Evolutionary conservation across 2,888 invertebrate genomes (phyloP).

Genomic region (Anorthoa munda): DNA sequence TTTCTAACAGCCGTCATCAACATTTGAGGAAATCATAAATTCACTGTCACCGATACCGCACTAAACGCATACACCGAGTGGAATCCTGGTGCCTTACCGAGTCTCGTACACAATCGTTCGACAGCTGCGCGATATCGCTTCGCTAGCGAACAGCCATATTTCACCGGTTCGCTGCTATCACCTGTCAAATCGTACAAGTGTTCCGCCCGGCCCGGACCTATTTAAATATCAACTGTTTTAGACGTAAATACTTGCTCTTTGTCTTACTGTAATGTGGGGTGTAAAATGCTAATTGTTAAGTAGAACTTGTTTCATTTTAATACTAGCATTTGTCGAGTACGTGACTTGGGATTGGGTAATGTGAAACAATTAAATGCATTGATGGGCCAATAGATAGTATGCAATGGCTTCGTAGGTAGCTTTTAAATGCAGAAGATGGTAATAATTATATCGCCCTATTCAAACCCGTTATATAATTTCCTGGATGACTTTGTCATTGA

Average conservation of each 20-base stretch:
- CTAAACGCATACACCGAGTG: conserved; percentile 63
- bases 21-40: conserved; percentile 66
- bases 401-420: conserved; percentile 14
- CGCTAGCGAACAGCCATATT: conserved; percentile 80
- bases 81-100: conserved; percentile 64
- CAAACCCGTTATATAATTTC: conserved; percentile 17
- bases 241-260: conserved; percentile 81
- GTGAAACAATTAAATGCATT: conserved; percentile 56
- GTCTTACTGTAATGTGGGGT: conserved; percentile 70
- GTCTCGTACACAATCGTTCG: conserved; percentile 72
- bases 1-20: conserved; percentile 55
- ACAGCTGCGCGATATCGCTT: conserved; percentile 83
- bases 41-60: conserved; percentile 62
- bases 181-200: conserved; percentile 90
- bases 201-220: conserved; percentile 85
- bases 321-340: conserved; percentile 36
- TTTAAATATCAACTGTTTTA: conserved; percentile 88
- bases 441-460: conserved; percentile 13
- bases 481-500: neutral
- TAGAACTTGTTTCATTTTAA: conserved; percentile 63
- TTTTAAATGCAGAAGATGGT: conserved; percentile 15
- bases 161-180: conserved; percentile 86
- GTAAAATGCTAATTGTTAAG: conserved; percentile 72
- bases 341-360: conserved; percentile 48
- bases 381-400: conserved; percentile 36